Base-by-base conservation (phyloP, 2,888 invertebrate species). In the Crossocerus cetratus region DNA sequence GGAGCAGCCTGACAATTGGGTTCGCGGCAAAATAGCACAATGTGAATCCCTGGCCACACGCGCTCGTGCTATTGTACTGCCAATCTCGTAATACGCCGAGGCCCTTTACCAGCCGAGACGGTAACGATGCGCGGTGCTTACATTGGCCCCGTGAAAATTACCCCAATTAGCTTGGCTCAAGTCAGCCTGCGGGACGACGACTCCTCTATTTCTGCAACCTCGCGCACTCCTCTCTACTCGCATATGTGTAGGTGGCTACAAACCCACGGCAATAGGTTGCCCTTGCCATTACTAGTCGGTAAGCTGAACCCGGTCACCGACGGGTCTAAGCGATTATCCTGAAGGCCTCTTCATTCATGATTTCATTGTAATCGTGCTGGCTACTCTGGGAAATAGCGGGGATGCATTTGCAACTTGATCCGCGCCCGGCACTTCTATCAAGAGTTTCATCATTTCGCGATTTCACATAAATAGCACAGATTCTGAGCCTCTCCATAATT, bases 61-160 rank as follows among this genome's bases (percentile, higher is more conserved):
- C 5, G 32, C 23, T 58, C 59, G 55, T 57, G 66, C 65, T 54
- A 75, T 76, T 76, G 78, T 72, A 57, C 70, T 65, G 23, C 65
- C 60, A 70, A 73, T 49, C 62, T 68, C 71, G 77, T 77, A 81
- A 84, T 83, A 82, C 81, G 79, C 82, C 81, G 78, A 77, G 72
- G 65, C 79, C 76, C 81, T 81, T 79, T 78, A 76, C 77, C 68
- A 63, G 68, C 69, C 69, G 56, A 32, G 68, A 21, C 61, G 76
- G 70, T 80, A 83, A 84, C 78, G 80, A 80, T 74, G 76, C n/a
- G 14, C 66, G 73, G 82, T 87, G 84, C 86, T 87, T 87, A 87
- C 88, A 86, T 84, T 81, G 81, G 83, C 82, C 82, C 80, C 69
- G 76, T 78, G 78, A 81, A 87, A 88, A 88, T 88, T 88, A 86